phyloP scores from a whole-genome alignment of 23 tunicate species.

The Oikopleura vanhoeffeni region DNA sequence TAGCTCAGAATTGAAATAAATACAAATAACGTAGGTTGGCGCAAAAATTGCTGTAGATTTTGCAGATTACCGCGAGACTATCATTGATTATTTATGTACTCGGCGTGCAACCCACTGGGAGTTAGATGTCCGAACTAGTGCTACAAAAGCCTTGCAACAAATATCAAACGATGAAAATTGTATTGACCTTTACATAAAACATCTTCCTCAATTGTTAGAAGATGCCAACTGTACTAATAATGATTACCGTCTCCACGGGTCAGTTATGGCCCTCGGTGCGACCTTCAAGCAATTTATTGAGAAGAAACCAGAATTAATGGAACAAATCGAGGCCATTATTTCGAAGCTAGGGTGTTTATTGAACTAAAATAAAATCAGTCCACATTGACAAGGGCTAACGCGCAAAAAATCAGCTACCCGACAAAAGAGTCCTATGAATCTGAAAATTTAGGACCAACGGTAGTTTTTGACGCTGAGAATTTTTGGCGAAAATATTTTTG shows the following conservation, averaged over 20 bases:
- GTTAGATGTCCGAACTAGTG: constrained; percentile 39
- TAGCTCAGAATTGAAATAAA: no score
- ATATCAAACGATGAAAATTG: not conserved
- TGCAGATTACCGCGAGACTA: constrained; percentile 42
- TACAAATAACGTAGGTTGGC: not conserved
- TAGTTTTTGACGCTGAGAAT: no score
- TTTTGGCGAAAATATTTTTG: no score
- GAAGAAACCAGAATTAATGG: not conserved
- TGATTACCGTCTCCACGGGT: not conserved
- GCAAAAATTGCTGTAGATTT: constrained; percentile 17
- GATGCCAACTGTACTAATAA: not conserved
- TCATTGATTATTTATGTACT: constrained; percentile 38
- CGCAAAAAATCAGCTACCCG: no score
- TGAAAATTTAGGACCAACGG: no score
- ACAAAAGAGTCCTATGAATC: no score
- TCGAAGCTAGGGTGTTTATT: no score
- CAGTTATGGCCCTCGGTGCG: not conserved
- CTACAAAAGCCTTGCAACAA: constrained; percentile 23
- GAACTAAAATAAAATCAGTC: no score
- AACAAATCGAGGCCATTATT: no score
- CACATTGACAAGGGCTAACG: no score
- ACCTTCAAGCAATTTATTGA: not conserved
- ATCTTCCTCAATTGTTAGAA: not conserved
- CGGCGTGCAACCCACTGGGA: constrained; percentile 72
- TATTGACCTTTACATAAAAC: not conserved